Evolutionary conservation across 1,140 invertebrate genomes (phyloP), one percentile per base, ranked within the genome.

Genomic region (Drosophila tani): DNA sequence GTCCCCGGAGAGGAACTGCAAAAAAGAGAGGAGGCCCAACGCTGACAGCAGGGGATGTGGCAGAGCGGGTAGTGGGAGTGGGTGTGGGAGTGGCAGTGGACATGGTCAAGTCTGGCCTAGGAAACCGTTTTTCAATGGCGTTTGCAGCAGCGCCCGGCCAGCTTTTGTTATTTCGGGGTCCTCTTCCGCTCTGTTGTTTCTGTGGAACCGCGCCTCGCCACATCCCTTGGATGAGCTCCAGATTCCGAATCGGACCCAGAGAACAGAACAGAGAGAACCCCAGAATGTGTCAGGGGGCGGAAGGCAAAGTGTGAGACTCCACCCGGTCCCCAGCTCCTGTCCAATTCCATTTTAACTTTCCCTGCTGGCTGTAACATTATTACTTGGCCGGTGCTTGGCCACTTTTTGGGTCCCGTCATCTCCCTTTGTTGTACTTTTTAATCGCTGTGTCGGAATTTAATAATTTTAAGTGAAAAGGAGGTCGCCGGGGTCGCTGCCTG

Each of bases 391-490:
- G 9, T 2, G 49, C 53, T 35, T 11, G 32, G 53, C 53, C 53
- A 55, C 53, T 55, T 64, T 64, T 60, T 57, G 17, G 38, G 9
- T 43, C 41, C 41, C 7, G n/a, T 45, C n/a, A 2, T 35, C 43
- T 32, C 17, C 17, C 41, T 55, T 46, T 69, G 50, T 70, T 53
- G 27, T 64, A 41, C 47, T 55, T 78, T 83, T 76, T 76, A 83
- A 83, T 83, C 81, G 70, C 49, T 50, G 82, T 67, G 56, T 47
- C 49, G 64, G 60, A 82, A 83, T 83, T 84, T 84, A 84, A 84
- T 84, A 85, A 85, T 74, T 81, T 85, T 81, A 84, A 80, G 77
- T 80, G 66, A 81, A 81, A 67, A 32, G 45, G 53, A 64, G 80
- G 50, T 45, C 29, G 75, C 40, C 27, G 68, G 12, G 58, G 5